These are phyloP conservation scores for Cinclus mexicanus DNA, from an alignment of 2,113 vertebrate species.

Conservation along the genomic window DNA sequence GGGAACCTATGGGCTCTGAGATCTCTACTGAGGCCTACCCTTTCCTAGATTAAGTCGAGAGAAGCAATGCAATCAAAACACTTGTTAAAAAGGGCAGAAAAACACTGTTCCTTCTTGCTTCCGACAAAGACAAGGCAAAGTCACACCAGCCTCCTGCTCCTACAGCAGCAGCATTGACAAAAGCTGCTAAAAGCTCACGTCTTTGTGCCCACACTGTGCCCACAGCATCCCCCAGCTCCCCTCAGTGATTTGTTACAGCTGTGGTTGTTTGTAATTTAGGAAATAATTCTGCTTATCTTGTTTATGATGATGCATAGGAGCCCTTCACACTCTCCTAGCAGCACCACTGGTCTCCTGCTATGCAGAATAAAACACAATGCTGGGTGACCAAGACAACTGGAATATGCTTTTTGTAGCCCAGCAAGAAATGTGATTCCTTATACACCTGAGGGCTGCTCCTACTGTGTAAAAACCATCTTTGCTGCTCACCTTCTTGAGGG, in stretches of 20 bases:
- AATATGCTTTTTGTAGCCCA: neutral
- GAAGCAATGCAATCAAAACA: neutral
- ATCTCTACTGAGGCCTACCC: neutral
- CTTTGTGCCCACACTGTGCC: neutral
- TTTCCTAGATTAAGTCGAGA: neutral
- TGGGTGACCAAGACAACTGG: neutral
- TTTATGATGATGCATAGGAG: constrained; percentile 38
- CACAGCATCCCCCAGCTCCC: neutral
- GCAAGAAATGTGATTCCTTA: neutral
- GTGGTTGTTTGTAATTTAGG: constrained; percentile 3
- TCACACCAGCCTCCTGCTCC: neutral
- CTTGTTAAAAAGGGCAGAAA: neutral
- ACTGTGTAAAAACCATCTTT: neutral
- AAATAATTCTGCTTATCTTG: constrained; percentile 37
- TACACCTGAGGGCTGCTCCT: neutral
- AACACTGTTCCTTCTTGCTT: neutral
- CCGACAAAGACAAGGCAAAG: constrained; percentile 8
- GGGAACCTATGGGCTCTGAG: neutral
- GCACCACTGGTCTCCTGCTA: neutral
- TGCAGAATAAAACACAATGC: neutral
- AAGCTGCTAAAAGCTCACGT: neutral
- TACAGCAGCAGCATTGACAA: neutral
- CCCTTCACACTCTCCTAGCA: constrained; percentile 9
- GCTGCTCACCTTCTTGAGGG: neutral
- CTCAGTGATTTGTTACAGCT: neutral